Evolutionary conservation across 2,113 vertebrate genomes (phyloP), one percentile per base, ranked within the genome.

Genomic region (Columbina picui): DNA sequence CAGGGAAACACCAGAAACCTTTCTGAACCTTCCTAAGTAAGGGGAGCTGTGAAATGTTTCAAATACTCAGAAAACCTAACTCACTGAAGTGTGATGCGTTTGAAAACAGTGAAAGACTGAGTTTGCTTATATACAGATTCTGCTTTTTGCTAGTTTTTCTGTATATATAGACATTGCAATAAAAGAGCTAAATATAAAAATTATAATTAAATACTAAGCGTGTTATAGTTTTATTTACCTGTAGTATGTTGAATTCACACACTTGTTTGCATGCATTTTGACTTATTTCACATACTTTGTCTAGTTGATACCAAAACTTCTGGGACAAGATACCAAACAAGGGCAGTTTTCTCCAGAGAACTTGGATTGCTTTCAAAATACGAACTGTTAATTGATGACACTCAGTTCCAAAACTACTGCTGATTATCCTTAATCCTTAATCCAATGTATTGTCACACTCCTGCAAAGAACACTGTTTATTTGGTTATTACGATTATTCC

Each of bases 61-160:
- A n/a, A 36, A 55, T 59, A 53, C 52, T 70, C 15, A 79, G 67
- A 87, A 94, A 87, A 19, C 14, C 6, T 21, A 77, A 84, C 39
- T 91, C 32, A 76, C 68, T 65, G 34, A 87, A 81, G 68, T 89
- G 65, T 90, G n/a, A 50, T 41, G 22, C 36, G 82, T 32, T 60
- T 95, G 65, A 76, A 94, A 87, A 53, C 19, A 55, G 32, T 67
- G 47, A 64, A 45, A 89, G 61, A 43, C 41, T 63, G 84, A 88
- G 45, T 92, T 77, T 96, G 80, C 73, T 91, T 95, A 89, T 56
- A 18, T 93, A 78, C 21, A 81, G 59, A 29, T 75, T 50, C 74
- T 61, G 26, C 25, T 65, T 50, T 61, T 76, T 69, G 12, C 15
- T 73, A 26, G 26, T 50, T 74, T 83, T 14, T 20, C 12, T 38